Evolutionary conservation across 1,140 invertebrate genomes (phyloP), one percentile per base, ranked within the genome.

Genomic region (Ptiloglossa arizonensis): DNA sequence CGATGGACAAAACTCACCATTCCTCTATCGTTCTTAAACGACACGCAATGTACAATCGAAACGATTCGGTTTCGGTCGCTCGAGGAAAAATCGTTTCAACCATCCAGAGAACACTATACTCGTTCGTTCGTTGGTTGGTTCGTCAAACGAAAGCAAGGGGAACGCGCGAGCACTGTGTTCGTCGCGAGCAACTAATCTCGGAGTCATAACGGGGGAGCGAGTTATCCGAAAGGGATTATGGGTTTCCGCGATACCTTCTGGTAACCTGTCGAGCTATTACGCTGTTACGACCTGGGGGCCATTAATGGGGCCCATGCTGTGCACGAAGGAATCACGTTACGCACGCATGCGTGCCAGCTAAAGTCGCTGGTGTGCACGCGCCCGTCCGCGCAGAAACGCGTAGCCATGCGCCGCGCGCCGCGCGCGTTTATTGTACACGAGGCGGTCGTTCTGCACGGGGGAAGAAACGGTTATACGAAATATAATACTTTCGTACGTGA

Each of bases 301-400:
- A 60, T 46, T 83, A 83, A 85, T 80, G 70, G 81, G 68, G 72
- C 71, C 78, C 81, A 76, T 84, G 68, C 72, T 83, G 72, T 62
- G 77, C 71, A 84, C 67, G 78, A 81, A 56, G 63, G 67, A 83
- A 64, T 84, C 77, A 85, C 83, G 82, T 72, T 72, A 79, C 67
- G 60, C 57, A 71, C 75, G 75, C 75, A 77, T 70, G 75, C 67
- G 41, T 41, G 41, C 41, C 41, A 71, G 48, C 15, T 9, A 9
- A 62, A 24, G 38, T 35, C 35, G 27, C 32, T 19, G 29, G 48
- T 56, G 50, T 68, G 57, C 68, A 57, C 73, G 73, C 54, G 68
- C 29, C 72, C 57, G 54, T 46, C 52, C 17, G 41, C 56, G 38
- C 24, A 41, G 19, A 66, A 54, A 66, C 71, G 71, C 71, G 32